These are phyloP conservation scores for Alcis repandata DNA, from an alignment of 2,888 invertebrate genomes.

Conservation along the genomic window DNA sequence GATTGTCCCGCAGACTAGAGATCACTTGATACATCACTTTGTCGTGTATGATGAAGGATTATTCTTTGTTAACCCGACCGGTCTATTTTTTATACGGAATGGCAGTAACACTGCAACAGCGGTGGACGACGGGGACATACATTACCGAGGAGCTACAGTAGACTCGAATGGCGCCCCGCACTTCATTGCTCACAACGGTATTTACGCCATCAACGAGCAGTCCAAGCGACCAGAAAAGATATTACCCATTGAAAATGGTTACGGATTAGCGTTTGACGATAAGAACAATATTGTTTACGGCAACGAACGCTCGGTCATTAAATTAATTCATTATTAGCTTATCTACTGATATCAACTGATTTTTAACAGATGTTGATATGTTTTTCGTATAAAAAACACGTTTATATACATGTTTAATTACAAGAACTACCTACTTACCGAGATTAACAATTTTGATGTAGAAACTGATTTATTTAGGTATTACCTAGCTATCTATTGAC, in stretches of 20 bases:
- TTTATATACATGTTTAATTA: conserved; percentile 7
- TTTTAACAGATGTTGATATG: background rate
- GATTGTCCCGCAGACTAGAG: conserved; percentile 54
- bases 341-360: conserved; percentile 11
- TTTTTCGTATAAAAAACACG: conserved; percentile 11
- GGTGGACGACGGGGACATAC: conserved; percentile 54
- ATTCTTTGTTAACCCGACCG: conserved; percentile 62
- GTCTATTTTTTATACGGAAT: conserved; percentile 58
- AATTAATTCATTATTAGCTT: conserved; percentile 50
- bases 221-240: conserved; percentile 55
- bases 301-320: conserved; percentile 66
- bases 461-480: conserved; percentile 4
- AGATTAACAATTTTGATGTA: conserved; percentile 13
- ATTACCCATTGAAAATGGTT: conserved; percentile 60
- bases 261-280: conserved; percentile 68
- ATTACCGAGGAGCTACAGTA: conserved; percentile 62
- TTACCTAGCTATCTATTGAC: conserved; percentile 12
- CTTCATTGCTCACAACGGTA: conserved; percentile 66
- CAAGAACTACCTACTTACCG: background rate
- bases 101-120: conserved; percentile 52
- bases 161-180: conserved; percentile 59
- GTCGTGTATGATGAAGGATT: conserved; percentile 60
- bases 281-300: conserved; percentile 69
- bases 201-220: conserved; percentile 59
- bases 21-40: conserved; percentile 65